phyloP scores from a whole-genome alignment of 2,888 invertebrate species.

The Tiliacea aurago region DNA sequence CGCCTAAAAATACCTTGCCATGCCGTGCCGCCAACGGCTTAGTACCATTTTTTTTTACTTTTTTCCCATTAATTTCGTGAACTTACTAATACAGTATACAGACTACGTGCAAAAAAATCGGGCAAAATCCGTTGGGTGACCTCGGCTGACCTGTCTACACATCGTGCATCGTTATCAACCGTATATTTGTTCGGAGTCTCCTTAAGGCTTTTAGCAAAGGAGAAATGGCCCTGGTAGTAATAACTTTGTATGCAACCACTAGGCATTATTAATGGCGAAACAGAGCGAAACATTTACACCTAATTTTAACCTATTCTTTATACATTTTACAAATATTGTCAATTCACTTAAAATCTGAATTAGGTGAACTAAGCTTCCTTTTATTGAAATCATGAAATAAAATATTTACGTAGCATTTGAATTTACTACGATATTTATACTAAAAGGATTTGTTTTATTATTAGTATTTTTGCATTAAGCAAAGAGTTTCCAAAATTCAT shows the following conservation, averaged over 20 bases:
- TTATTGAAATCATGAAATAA: constrained; percentile 4
- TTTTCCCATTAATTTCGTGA: neutral
- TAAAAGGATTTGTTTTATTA: constrained; percentile 22
- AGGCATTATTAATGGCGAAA: constrained; percentile 27
- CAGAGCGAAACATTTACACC: constrained; percentile 28
- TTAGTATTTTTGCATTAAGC: constrained; percentile 20
- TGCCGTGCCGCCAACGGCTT: too few relatives aligned
- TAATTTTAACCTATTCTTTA: constrained; percentile 50
- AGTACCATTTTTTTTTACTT: neutral
- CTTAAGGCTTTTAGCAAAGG: neutral
- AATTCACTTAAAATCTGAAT: constrained; percentile 66
- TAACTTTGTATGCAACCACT: neutral
- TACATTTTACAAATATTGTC: constrained; percentile 71
- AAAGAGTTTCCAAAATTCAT: constrained; percentile 42
- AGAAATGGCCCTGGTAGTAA: too few relatives aligned
- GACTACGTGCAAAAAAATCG: too few relatives aligned
- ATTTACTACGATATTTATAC: constrained; percentile 9
- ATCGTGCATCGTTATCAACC: neutral
- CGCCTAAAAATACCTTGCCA: too few relatives aligned
- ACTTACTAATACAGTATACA: neutral
- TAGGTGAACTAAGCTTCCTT: constrained; percentile 27
- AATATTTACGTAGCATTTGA: constrained; percentile 18
- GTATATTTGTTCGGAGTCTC: neutral
- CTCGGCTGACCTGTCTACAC: neutral
- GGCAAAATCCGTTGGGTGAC: neutral